Percentiles rank a stretch among this genome's conserved stretches.
Conservation (phyloP, 2,888 invertebrate species). For the Lycaena phlaeas region DNA sequence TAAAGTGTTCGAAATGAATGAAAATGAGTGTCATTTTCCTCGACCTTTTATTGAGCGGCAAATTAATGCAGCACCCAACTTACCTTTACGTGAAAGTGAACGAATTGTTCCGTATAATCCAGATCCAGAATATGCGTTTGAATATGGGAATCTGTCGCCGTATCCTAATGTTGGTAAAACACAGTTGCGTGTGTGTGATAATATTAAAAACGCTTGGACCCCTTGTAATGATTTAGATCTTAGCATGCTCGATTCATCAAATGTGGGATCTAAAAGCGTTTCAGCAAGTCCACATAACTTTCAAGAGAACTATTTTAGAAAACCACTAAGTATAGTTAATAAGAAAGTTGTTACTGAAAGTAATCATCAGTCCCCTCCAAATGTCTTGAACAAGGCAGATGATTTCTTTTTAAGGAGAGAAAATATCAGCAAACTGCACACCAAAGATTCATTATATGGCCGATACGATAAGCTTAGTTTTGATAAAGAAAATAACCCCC, state of each 20-base stretch:
- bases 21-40: slow-evolving; percentile 57
- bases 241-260: slow-evolving; percentile 47
- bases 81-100: slow-evolving; percentile 19
- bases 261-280: slow-evolving; percentile 23
- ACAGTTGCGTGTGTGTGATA: slow-evolving; percentile 20
- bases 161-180: slow-evolving; percentile 46
- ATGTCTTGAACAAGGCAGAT: slow-evolving; percentile 34
- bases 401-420: slow-evolving; percentile 50
- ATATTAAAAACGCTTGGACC: slow-evolving; percentile 27
- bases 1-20: slow-evolving; percentile 33
- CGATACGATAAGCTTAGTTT: slow-evolving; percentile 32
- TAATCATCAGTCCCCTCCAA: slow-evolving; percentile 26
- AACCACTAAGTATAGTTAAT: slow-evolving; percentile 6
- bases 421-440: slow-evolving; percentile 31
- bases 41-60: slow-evolving; percentile 45
- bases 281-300: not conserved
- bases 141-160: slow-evolving; percentile 46
- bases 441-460: slow-evolving; percentile 26
- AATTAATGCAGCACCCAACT: slow-evolving; percentile 25
- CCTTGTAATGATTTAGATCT: slow-evolving; percentile 54
- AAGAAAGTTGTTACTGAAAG: slow-evolving; percentile 24
- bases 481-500: slow-evolving; percentile 46
- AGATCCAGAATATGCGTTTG: slow-evolving; percentile 48
- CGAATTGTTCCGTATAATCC: slow-evolving; percentile 32
- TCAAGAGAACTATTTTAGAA: not conserved